Evolutionary conservation across 1,140 invertebrate species (phyloP).

Genomic region (Pseudomyrmex pallidus): DNA sequence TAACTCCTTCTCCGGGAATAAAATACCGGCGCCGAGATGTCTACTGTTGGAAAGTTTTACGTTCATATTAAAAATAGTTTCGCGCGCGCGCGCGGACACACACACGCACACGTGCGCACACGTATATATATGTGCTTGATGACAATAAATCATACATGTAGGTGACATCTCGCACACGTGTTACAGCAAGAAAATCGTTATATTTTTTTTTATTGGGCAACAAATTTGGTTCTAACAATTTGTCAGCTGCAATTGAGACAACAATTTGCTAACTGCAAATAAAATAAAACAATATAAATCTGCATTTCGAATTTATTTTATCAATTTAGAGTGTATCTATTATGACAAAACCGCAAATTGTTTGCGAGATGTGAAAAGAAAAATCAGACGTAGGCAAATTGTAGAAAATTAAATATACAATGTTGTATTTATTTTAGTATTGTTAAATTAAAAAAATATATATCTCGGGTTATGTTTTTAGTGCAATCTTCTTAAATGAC

Average conservation of each 20-base stretch:
- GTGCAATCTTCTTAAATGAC: neutral
- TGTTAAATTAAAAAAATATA: neutral
- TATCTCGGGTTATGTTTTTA: neutral
- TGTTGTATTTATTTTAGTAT: neutral
- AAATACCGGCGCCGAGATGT: constrained; percentile 58
- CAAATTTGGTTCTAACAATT: neutral
- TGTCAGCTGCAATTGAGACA: neutral
- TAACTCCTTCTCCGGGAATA: constrained; percentile 37
- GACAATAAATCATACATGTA: constrained; percentile 40
- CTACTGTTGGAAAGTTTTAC: constrained; percentile 58
- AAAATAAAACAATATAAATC: neutral
- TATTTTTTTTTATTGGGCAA: constrained; percentile 1
- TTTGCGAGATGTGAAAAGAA: neutral
- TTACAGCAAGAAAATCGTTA: neutral
- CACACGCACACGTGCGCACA: neutral
- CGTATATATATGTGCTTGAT: neutral
- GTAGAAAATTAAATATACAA: neutral
- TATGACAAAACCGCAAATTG: neutral
- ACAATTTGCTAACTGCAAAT: neutral
- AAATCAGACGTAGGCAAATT: neutral
- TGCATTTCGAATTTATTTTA: neutral
- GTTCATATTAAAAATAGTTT: constrained; percentile 59
- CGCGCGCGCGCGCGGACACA: neutral
- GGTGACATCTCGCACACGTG: neutral
- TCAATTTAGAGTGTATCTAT: neutral